Conservation (phyloP, 2,797 vertebrate species). For the Tragopan temminckii region DNA sequence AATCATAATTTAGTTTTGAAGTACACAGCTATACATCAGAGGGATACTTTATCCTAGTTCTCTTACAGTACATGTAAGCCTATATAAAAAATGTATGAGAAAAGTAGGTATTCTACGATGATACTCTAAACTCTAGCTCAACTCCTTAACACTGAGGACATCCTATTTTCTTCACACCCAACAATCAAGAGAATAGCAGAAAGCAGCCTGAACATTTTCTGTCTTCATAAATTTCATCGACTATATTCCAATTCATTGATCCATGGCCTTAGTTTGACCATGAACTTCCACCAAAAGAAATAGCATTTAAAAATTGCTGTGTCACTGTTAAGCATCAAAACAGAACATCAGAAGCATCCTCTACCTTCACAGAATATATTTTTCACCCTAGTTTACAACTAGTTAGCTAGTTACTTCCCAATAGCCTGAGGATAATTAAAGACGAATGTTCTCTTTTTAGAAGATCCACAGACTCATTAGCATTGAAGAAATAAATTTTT, state of each 20-base stretch:
- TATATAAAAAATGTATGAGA: not conserved
- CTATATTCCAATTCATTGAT: not conserved
- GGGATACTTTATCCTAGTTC: not conserved
- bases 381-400: conserved; percentile 65
- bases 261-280: not conserved
- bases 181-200: not conserved
- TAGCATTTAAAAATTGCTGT: conserved; percentile 17
- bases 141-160: not conserved
- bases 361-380: conserved; percentile 44
- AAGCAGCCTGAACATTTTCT: not conserved
- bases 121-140: not conserved
- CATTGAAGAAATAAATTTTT: conserved; percentile 46
- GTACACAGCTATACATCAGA: not conserved
- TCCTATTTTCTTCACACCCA: not conserved
- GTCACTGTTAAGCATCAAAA: conserved; percentile 28
- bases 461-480: conserved; percentile 61
- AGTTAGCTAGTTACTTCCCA: conserved; percentile 57
- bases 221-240: conserved; percentile 4
- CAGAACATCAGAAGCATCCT: not conserved
- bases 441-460: conserved; percentile 54
- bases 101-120: not conserved
- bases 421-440: conserved; percentile 59
- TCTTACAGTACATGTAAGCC: not conserved
- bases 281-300: conserved; percentile 17
- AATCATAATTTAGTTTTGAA: not conserved